These are phyloP conservation scores for Sialis lutaria DNA, from an alignment of 2,888 invertebrate species.

Conservation along the genomic window DNA sequence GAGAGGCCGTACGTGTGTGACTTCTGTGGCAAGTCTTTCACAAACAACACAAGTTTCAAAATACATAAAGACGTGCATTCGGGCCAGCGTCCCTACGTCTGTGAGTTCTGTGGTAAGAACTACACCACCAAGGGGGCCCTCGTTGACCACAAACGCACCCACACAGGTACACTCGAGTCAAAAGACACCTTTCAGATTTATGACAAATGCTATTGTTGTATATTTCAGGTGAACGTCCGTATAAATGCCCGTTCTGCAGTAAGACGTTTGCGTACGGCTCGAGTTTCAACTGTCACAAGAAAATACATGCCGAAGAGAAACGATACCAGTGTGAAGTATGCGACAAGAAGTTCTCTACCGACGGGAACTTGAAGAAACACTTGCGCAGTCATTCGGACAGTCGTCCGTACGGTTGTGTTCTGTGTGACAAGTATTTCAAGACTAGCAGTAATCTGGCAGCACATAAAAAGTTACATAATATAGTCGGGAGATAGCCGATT, in stretches of 20 bases:
- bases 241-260: neutral
- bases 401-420: neutral
- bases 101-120: neutral
- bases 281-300: neutral
- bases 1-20: neutral
- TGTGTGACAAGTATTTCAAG: neutral
- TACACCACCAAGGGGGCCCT: neutral
- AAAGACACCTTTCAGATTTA: no score
- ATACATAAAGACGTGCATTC: neutral
- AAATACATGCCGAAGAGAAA: neutral
- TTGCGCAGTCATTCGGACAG: neutral
- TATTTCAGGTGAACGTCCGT: neutral
- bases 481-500: neutral
- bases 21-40: neutral
- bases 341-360: neutral
- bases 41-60: neutral
- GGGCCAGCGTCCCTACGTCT: neutral
- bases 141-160: neutral
- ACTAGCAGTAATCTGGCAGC: neutral
- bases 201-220: no score
- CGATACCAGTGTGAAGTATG: neutral
- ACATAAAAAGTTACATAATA: neutral
- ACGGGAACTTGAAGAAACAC: neutral
- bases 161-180: neutral
- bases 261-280: neutral